phyloP scores from a whole-genome alignment of 30 jellyfish, hydroid and myxozoan genomes.

The Clytia hemisphaerica region DNA sequence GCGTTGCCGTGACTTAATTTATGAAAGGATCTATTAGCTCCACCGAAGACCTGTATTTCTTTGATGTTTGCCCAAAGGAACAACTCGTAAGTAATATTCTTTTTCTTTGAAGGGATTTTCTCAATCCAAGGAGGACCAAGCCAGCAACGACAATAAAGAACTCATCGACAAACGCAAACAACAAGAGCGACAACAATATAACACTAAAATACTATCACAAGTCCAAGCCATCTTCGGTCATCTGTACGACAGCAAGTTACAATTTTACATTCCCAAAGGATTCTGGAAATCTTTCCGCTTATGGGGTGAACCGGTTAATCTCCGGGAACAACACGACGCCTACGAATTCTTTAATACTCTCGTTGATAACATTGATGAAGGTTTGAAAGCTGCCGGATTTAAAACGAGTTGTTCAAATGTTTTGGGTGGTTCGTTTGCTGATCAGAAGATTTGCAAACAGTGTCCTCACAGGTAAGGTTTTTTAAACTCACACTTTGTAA shows the following conservation, averaged over 20 bases:
- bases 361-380: slow-evolving; percentile 88
- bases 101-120: too few relatives aligned
- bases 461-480: slow-evolving; percentile 89
- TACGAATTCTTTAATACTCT: slow-evolving; percentile 80
- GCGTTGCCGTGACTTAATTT: too few relatives aligned
- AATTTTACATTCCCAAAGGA: slow-evolving; percentile 80
- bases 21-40: too few relatives aligned
- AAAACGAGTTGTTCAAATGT: slow-evolving; percentile 60
- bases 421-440: slow-evolving; percentile 92
- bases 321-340: slow-evolving; percentile 94
- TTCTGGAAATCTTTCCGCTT: slow-evolving; percentile 88
- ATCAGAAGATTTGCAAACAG: slow-evolving; percentile 80
- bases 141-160: slow-evolving; percentile 33
- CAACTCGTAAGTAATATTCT: too few relatives aligned
- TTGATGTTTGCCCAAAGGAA: too few relatives aligned
- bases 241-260: slow-evolving; percentile 69
- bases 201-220: slow-evolving; percentile 58
- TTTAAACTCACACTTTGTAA: too few relatives aligned
- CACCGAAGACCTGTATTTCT: too few relatives aligned
- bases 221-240: slow-evolving; percentile 92
- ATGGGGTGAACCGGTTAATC: slow-evolving; percentile 96
- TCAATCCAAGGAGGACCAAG: too few relatives aligned
- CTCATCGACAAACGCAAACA: slow-evolving; percentile 46
- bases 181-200: slow-evolving; percentile 70
- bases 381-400: slow-evolving; percentile 60